These are phyloP conservation scores for Drosophila kurseongensis DNA, from an alignment of 1,140 invertebrate species.

Conservation along the genomic window DNA sequence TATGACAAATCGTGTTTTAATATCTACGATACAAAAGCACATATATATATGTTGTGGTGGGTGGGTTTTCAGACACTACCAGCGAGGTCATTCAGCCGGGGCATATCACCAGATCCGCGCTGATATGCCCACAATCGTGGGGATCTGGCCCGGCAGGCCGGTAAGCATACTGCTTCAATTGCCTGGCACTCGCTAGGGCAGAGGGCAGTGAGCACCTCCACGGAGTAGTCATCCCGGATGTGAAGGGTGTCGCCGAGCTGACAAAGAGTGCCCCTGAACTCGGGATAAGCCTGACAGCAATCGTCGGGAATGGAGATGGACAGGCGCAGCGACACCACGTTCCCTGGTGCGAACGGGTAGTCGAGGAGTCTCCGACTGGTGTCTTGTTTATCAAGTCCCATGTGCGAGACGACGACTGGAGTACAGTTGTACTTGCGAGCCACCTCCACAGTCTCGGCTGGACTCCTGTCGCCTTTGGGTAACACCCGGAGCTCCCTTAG, in stretches of 20 bases:
- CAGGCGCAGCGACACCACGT: conserved; percentile 47
- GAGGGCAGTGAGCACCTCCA: conserved; percentile 37
- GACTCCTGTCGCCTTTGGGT: not conserved
- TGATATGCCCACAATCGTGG: not conserved
- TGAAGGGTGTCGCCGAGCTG: conserved; percentile 46
- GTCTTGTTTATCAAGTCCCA: conserved; percentile 26
- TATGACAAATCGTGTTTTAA: not conserved
- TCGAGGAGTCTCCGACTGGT: conserved; percentile 10
- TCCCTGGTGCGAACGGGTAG: conserved; percentile 28
- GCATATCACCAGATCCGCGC: not conserved
- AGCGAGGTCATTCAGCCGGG: not conserved
- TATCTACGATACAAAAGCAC: not conserved
- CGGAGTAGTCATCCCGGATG: conserved; percentile 15
- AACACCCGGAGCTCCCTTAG: conserved; percentile 30
- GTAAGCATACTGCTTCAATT: conserved; percentile 7
- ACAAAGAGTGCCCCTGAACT: conserved; percentile 52
- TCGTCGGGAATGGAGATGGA: conserved; percentile 47
- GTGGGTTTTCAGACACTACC: not conserved
- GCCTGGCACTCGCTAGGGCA: conserved; percentile 17
- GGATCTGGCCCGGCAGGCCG: not conserved
- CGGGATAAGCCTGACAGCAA: conserved; percentile 42
- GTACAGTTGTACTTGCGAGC: conserved; percentile 27
- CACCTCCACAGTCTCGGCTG: not conserved
- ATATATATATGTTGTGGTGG: not conserved
- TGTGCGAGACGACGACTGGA: conserved; percentile 29